phyloP scores from a whole-genome alignment of 2,113 vertebrate species.

The Natator depressus region DNA sequence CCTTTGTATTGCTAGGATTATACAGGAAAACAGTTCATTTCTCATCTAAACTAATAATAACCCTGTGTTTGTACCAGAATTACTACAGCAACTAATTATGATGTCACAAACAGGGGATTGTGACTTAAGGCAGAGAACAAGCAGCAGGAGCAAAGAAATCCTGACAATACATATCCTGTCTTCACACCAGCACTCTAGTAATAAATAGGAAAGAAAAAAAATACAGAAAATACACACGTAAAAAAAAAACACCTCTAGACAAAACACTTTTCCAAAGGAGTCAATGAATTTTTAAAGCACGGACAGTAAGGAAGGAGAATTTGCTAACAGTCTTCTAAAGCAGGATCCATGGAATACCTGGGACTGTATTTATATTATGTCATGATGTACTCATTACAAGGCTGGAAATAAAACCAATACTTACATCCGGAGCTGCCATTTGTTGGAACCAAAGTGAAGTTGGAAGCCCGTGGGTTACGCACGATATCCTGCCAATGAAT shows the following conservation, averaged over 20 bases:
- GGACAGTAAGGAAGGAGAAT: neutral
- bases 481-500: conserved; percentile 98
- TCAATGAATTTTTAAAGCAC: neutral
- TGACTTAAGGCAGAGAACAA: conserved; percentile 55
- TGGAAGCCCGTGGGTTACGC: conserved; percentile 89
- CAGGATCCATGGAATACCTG: neutral
- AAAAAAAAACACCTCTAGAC: neutral
- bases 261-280: neutral
- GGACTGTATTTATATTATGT: neutral
- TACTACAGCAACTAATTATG: conserved; percentile 65
- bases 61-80: neutral
- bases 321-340: fast-evolving
- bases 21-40: conserved; percentile 50
- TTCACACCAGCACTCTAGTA: conserved; percentile 39
- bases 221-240: neutral
- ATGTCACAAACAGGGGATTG: conserved; percentile 15
- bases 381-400: neutral
- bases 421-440: conserved; percentile 95
- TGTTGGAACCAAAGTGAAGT: conserved; percentile 93
- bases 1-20: conserved; percentile 13
- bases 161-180: conserved; percentile 52
- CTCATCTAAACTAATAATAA: conserved; percentile 31
- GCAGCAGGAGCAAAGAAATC: conserved; percentile 58
- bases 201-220: conserved; percentile 18
- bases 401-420: conserved; percentile 68